These are phyloP conservation scores for Pygoscelis adeliae DNA, from an alignment of 2,113 vertebrate species.

Conservation along the genomic window DNA sequence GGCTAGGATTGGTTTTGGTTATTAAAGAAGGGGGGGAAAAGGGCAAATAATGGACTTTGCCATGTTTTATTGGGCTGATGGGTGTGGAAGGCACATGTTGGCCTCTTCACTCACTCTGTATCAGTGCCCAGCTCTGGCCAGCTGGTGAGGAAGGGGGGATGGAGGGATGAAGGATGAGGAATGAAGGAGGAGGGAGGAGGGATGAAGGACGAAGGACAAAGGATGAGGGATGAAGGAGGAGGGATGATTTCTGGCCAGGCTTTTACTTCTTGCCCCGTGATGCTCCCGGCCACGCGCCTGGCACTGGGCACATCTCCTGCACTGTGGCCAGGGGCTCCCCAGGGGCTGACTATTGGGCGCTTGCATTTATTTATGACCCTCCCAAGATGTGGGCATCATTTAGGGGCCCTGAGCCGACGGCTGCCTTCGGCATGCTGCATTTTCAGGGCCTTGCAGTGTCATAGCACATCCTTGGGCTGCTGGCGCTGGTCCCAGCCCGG, in stretches of 20 bases:
- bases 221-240: background rate
- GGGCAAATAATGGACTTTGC: constrained; percentile 26
- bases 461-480: background rate
- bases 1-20: background rate
- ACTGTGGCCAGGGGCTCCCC: background rate
- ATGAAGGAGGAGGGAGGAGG: background rate
- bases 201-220: background rate
- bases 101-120: background rate
- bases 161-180: background rate
- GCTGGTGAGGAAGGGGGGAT: background rate
- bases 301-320: background rate
- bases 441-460: background rate
- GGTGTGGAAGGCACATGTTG: background rate
- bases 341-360: fast-evolving
- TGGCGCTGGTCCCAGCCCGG: background rate
- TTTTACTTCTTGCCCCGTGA: background rate
- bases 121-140: background rate
- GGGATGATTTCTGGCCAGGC: background rate
- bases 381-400: background rate
- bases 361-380: background rate
- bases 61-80: background rate
- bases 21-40: background rate
- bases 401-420: fast-evolving
- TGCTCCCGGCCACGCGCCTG: fast-evolving
- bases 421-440: fast-evolving